These are phyloP conservation scores for Dicyrtomina minuta DNA, from an alignment of 2,888 invertebrate genomes.

Conservation along the genomic window DNA sequence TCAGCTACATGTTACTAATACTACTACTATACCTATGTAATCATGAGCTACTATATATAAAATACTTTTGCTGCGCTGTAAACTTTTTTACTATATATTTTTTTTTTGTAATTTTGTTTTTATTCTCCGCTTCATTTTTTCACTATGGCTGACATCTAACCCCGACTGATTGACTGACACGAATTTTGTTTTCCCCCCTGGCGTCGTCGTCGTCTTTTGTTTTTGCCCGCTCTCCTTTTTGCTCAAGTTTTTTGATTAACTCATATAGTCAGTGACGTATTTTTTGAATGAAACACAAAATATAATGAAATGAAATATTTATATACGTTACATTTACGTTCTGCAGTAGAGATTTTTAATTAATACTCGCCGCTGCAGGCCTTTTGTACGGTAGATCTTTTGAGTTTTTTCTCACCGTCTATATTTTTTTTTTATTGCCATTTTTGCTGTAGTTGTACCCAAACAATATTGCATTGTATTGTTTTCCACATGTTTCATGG, in stretches of 20 bases:
- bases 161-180: conserved; percentile 5
- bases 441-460: no score
- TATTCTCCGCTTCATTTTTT: conserved; percentile 6
- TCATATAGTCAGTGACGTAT: neutral
- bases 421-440: neutral
- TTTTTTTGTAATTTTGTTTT: no score
- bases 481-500: conserved; percentile 37
- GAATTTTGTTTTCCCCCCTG: neutral
- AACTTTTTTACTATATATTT: no score
- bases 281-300: neutral
- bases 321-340: no score
- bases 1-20: no score
- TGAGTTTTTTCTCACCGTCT: neutral
- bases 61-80: no score
- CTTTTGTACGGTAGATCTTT: conserved; percentile 1
- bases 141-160: conserved; percentile 11
- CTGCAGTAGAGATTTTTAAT: no score
- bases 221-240: neutral
- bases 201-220: neutral
- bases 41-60: no score
- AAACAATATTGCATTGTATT: no score
- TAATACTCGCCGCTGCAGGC: no score
- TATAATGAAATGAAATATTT: neutral
- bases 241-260: conserved; percentile 9
- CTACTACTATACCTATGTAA: no score